Conservation (phyloP, 2,888 invertebrate species). For the Blastobasis lacticolella region DNA sequence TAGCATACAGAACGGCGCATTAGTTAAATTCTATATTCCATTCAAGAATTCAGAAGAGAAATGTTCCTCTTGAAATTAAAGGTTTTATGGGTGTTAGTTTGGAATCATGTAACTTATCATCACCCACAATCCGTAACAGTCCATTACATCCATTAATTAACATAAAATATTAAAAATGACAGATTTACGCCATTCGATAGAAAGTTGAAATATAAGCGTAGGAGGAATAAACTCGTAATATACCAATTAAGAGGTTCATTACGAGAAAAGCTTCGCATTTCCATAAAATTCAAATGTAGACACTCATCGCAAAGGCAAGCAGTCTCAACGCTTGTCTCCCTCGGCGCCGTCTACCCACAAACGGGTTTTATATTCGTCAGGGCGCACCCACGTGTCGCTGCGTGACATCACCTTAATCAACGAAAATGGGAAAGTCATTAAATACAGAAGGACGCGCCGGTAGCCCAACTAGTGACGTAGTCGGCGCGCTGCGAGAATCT, state of each 20-base stretch:
- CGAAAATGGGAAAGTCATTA: background rate
- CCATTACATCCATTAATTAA: too few species aligned
- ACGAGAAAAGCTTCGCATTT: background rate
- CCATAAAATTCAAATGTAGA: conserved; percentile 35
- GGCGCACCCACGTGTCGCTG: conserved; percentile 25
- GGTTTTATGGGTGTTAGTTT: too few species aligned
- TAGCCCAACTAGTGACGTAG: background rate
- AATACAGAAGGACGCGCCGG: background rate
- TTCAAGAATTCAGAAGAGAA: too few species aligned
- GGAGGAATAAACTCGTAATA: too few species aligned
- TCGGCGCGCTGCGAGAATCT: conserved; percentile 4
- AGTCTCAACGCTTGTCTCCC: conserved; percentile 47
- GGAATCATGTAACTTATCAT: too few species aligned
- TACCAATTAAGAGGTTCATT: too few species aligned
- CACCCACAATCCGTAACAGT: too few species aligned
- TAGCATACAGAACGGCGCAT: conserved; percentile 27
- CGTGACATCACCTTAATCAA: conserved; percentile 28
- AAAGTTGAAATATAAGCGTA: too few species aligned
- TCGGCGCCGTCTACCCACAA: conserved; percentile 47
- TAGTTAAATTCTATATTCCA: too few species aligned
- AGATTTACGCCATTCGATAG: too few species aligned
- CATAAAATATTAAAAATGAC: too few species aligned
- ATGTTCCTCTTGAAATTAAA: too few species aligned
- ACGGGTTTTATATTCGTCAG: conserved; percentile 50
- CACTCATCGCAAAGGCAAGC: conserved; percentile 61